Evolutionary conservation across 2,113 vertebrate genomes (phyloP), one percentile per base, ranked within the genome.

Genomic region (Ictalurus furcatus): DNA sequence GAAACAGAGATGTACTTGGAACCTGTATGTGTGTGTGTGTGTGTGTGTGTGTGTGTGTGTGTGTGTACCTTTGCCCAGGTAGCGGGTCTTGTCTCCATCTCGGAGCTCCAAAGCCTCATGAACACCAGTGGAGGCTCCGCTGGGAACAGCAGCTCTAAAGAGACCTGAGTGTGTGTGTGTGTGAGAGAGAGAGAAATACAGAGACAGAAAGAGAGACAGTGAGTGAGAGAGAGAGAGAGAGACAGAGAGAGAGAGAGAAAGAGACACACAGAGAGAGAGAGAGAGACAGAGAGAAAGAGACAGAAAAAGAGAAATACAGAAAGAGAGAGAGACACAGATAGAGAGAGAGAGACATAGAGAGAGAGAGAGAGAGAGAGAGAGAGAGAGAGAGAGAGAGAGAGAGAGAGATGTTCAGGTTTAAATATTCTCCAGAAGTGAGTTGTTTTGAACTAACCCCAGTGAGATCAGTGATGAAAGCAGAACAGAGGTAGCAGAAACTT

Each of bases 101-200:
- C 97, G 93, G 28, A 98, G 95, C 91, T 98, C 97, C 91, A 98
- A 95, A 48, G 97, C 97, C 91, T 98, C 97, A 25, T 97, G 96
- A 89, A 98, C 95, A 1, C 97, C 97, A 0, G 97, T 98, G 6
- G 97, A 98, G 0, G 97, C 97, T 0, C 97, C 97, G 4, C 97
- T 97, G 90, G 97, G 97, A 30, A 97, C 97, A 0, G 97, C 97
- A 34, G 97, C 97, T 82, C 97, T 94, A 92, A 98, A 98, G 6
- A 93, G 95, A 73, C 97, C 97, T 97, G 92, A 17, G 44, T 48
- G 44, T 48, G 44, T 48, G 44, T 48, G 44, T 48, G 44, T 48
- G 44, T 44, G 58, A 59, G 58, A 61, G 28, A 54, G 11, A 54
- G 1, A 52, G 30, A 83, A 25, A 56, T 17, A 59, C 3, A 40